Conservation (phyloP, 2,113 vertebrate species). For the Ploceus nigricollis region DNA sequence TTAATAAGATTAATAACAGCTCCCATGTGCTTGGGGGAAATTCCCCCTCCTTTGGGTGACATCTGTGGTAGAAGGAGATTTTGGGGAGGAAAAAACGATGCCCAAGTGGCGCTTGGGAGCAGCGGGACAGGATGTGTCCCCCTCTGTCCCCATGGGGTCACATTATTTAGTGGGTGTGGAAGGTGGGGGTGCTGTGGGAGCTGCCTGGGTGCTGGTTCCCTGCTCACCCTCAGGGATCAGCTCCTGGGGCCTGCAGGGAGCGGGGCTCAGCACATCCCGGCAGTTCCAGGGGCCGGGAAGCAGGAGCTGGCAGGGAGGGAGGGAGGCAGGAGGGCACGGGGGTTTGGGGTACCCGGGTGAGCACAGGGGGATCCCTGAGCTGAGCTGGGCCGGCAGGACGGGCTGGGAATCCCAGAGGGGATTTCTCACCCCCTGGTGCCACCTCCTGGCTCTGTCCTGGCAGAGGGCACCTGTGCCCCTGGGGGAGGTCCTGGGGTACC, state of each 20-base stretch:
- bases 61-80: not conserved
- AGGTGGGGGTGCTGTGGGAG: fast-evolving
- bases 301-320: not conserved
- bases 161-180: fast-evolving
- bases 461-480: not conserved
- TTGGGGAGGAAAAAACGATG: fast-evolving
- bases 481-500: fast-evolving
- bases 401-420: not conserved
- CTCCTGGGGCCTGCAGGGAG: not conserved
- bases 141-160: fast-evolving
- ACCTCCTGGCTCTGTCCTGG: not conserved
- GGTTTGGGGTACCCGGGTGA: not conserved
- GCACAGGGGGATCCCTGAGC: fast-evolving
- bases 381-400: not conserved
- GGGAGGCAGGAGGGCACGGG: fast-evolving
- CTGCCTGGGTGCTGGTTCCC: not conserved
- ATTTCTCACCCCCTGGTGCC: not conserved
- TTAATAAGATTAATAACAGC: not conserved
- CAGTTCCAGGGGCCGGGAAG: fast-evolving
- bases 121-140: fast-evolving
- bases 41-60: not conserved
- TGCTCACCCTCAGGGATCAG: not conserved
- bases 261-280: not conserved
- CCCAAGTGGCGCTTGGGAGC: not conserved
- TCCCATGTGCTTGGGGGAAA: not conserved